phyloP scores from a whole-genome alignment of 2,113 vertebrate genomes.

The Vidua macroura region DNA sequence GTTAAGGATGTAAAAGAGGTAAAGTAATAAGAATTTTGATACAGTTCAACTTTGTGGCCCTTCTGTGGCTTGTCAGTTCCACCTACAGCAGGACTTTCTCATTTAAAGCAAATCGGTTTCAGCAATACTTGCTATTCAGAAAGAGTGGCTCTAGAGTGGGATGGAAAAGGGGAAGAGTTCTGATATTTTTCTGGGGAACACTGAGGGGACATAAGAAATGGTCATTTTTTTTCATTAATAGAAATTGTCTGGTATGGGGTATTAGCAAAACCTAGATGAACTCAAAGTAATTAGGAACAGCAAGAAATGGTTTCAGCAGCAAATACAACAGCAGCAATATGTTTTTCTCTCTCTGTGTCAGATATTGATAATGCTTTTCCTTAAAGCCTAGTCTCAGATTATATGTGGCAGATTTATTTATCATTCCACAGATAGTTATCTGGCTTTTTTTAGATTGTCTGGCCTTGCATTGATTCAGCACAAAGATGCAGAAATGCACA shows the following conservation, averaged over 20 bases:
- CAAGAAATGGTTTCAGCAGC: neutral
- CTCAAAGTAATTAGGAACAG: neutral
- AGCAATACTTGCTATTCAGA: neutral
- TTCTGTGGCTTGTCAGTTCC: neutral
- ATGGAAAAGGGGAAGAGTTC: neutral
- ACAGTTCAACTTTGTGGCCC: slow-evolving; percentile 5
- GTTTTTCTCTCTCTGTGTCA: neutral
- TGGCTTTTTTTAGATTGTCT: neutral
- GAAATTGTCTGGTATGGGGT: neutral
- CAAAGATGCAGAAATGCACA: neutral
- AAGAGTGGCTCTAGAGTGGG: neutral
- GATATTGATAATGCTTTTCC: neutral
- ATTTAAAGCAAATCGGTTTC: neutral
- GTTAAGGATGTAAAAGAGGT: neutral
- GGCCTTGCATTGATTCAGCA: neutral
- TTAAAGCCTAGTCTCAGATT: neutral
- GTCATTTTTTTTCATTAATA: fast-evolving
- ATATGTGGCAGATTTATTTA: slow-evolving; percentile 28
- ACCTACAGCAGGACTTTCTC: neutral
- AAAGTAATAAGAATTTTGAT: slow-evolving; percentile 38
- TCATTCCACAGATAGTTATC: slow-evolving; percentile 4
- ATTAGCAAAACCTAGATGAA: neutral
- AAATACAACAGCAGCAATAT: neutral
- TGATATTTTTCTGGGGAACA: neutral
- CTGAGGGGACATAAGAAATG: neutral